phyloP scores from a whole-genome alignment of 2,113 vertebrate species.

The zebrafish (Danio rerio) region DNA sequence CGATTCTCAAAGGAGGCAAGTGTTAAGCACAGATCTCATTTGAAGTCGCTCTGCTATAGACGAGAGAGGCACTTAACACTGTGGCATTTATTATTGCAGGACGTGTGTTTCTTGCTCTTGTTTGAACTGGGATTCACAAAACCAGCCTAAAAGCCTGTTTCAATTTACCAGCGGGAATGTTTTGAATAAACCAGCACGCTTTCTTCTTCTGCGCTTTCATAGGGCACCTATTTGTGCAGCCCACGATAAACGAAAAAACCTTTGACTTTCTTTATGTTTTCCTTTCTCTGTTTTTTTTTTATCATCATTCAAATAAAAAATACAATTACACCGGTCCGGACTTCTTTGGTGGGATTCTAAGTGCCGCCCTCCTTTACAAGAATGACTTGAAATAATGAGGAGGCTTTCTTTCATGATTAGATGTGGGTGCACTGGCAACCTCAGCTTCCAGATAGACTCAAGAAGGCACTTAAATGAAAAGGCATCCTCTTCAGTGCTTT shows the following conservation, averaged over 20 bases:
- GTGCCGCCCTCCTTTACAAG: conserved; percentile 62
- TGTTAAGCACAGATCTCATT: conserved; percentile 80
- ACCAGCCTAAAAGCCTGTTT: conserved; percentile 79
- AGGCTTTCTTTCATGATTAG: conserved; percentile 55
- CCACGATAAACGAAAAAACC: conserved; percentile 77
- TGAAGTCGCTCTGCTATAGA: conserved; percentile 74
- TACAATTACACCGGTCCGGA: conserved; percentile 72
- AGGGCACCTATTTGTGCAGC: conserved; percentile 71
- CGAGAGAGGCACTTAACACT: conserved; percentile 78
- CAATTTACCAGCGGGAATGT: conserved; percentile 80
- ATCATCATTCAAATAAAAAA: conserved; percentile 77
- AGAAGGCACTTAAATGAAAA: conserved; percentile 60
- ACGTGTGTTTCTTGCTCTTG: conserved; percentile 78
- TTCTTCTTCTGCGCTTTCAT: conserved; percentile 79
- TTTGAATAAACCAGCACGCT: conserved; percentile 81
- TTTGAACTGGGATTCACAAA: conserved; percentile 81
- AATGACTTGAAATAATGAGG: conserved; percentile 60
- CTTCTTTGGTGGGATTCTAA: conserved; percentile 61
- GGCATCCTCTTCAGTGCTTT: conserved; percentile 50
- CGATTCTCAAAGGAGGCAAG: conserved; percentile 68
- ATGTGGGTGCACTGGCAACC: conserved; percentile 50
- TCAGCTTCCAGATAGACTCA: conserved; percentile 40
- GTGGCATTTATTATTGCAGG: conserved; percentile 75
- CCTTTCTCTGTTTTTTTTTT: conserved; percentile 70
- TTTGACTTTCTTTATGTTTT: conserved; percentile 74